Base-by-base conservation (phyloP, 2,797 vertebrate genomes). In the Acrossocheilus fasciatus region DNA sequence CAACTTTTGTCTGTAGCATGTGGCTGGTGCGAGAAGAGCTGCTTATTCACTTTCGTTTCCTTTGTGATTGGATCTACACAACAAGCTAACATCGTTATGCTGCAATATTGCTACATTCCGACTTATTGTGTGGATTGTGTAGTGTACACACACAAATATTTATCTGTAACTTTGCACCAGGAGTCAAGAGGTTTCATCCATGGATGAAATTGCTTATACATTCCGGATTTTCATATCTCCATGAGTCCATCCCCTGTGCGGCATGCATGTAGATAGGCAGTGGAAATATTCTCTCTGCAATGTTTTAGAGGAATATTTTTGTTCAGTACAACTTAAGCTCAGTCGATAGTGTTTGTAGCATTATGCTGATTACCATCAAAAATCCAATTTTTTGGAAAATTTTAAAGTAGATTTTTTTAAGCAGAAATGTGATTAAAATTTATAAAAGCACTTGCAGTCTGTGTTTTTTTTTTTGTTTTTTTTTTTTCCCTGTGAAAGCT, bases 171-270 rank as follows among this genome's bases (percentile, higher is more conserved):
- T 34, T 83, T 45, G 86, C 81, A 82, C 79, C 69, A 78, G 87
- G 84, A 88, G 85, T 89, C 88, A 85, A 82, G 77, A 88, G 88
- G 87, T 80, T 84, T 81, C 82, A 86, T 78, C 92, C 90, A 91
- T 89, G 91, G 90, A 87, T 92, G 88, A 94, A 94, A 93, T 93
- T 92, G 89, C 88, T 92, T 92, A 87, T 88, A 81, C 82, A 89
- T 89, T 88, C 74, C 30, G 81, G 59, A 91, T 93, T 92, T 89
- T 91, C 92, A 89, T 91, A 73, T 85, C 80, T 81, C 85, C 64
- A 83, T 74, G 64, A 74, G 77, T 69, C 82, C 82, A 80, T 88
- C 85, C 91, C 82, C 86, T 54, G 77, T 89, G 72, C 62, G 88
- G 87, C 72, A 36, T 77, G 77, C 86, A 77, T 84, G 66, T 34